Conservation (phyloP, 2,113 vertebrate species). For the Limnothrissa miodon region DNA sequence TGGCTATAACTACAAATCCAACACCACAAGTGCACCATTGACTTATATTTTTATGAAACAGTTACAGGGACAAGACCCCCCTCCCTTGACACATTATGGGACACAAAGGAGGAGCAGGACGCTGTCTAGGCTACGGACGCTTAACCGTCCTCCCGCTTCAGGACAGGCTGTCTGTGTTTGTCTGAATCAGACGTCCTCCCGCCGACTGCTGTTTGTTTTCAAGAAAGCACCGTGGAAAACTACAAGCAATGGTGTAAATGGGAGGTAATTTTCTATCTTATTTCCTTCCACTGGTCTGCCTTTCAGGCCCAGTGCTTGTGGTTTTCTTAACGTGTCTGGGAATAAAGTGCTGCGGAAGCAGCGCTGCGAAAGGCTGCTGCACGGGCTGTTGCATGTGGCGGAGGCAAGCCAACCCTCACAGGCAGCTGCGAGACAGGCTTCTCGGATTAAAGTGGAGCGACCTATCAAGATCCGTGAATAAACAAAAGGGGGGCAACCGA, state of each 20-base stretch:
- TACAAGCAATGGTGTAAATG: background rate
- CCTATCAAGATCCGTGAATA: slow-evolving; percentile 19
- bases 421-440: background rate
- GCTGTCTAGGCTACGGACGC: background rate
- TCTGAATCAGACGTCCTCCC: background rate
- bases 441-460: background rate
- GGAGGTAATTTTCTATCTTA: background rate
- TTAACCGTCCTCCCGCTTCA: background rate
- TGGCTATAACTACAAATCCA: slow-evolving; percentile 48
- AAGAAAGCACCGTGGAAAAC: background rate
- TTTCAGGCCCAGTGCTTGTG: background rate
- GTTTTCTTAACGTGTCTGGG: background rate
- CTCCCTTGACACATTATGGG: slow-evolving; percentile 11
- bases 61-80: slow-evolving; percentile 42
- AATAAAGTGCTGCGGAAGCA: background rate
- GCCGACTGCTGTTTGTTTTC: background rate
- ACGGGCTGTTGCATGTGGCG: background rate
- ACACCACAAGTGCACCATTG: slow-evolving; percentile 27
- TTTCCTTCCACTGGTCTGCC: background rate
- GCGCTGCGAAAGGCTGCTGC: background rate
- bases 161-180: background rate
- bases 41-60: slow-evolving; percentile 44
- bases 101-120: slow-evolving; percentile 11
- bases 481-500: slow-evolving; percentile 26
- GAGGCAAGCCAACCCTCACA: background rate